A percentile compares a stretch with the other conserved stretches of the same genome.
Evolutionary conservation across 2,113 vertebrate genomes (phyloP).

Genomic region (Condylura cristata): DNA sequence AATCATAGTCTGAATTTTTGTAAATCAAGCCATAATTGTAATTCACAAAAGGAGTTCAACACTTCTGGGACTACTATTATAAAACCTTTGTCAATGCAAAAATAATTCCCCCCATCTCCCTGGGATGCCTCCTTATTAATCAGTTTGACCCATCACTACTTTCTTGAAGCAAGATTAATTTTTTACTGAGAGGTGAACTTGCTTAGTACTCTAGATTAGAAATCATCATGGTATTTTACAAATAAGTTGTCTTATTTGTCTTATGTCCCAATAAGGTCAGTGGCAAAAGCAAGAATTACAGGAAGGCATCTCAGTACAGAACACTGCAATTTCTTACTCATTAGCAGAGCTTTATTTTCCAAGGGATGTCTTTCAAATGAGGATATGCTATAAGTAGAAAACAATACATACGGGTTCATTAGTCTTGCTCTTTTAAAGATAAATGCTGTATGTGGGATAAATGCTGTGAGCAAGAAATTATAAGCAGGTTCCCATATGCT

Average conservation of each 20-base stretch:
- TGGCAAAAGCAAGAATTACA: conserved; percentile 16
- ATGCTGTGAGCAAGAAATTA: conserved; percentile 81
- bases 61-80: not conserved
- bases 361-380: conserved; percentile 73
- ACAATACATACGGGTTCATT: conserved; percentile 82
- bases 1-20: not conserved
- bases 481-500: conserved; percentile 82
- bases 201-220: not conserved
- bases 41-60: not conserved
- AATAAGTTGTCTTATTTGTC: conserved; percentile 18
- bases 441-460: conserved; percentile 81
- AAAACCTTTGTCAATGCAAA: conserved; percentile 32
- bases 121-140: not conserved
- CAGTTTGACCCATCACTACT: not conserved
- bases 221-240: not conserved
- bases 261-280: not conserved
- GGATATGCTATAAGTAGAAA: conserved; percentile 77
- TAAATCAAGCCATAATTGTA: not conserved
- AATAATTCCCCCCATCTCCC: not conserved
- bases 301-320: conserved; percentile 24
- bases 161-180: conserved; percentile 17
- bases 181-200: not conserved
- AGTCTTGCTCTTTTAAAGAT: conserved; percentile 83
- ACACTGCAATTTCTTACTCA: conserved; percentile 34
- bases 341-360: conserved; percentile 71